Percentiles rank a stretch among this genome's conserved stretches.
These are phyloP conservation scores for Microcebus lehilahytsara DNA, from an alignment of 2,113 vertebrate species.

Conservation along the genomic window DNA sequence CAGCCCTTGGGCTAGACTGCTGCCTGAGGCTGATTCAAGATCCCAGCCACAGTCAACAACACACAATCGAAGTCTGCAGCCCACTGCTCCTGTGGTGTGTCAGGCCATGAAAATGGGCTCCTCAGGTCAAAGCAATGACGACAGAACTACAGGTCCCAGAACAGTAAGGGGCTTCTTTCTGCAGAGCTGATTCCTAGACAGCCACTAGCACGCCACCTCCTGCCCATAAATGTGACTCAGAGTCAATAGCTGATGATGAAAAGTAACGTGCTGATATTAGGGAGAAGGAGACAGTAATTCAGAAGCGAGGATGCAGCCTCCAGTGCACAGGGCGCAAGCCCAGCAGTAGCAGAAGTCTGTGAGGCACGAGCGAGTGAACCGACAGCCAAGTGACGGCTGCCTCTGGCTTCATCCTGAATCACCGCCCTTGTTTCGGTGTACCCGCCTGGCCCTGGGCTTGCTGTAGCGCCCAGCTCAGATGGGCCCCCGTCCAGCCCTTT, in stretches of 20 bases:
- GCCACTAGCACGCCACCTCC: background rate
- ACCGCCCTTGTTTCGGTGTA: rapidly evolving
- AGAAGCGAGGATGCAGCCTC: background rate
- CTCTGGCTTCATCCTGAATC: background rate
- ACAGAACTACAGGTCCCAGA: background rate
- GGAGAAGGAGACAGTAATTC: background rate
- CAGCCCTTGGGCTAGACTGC: background rate
- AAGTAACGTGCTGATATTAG: background rate
- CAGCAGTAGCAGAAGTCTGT: background rate
- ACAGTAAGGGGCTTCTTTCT: background rate
- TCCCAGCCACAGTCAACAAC: background rate
- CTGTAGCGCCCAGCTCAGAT: background rate
- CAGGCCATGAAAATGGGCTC: background rate
- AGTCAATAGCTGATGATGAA: background rate
- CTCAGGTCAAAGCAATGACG: background rate
- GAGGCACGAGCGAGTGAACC: background rate
- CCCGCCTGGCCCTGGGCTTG: rapidly evolving
- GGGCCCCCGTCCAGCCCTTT: background rate
- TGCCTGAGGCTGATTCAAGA: background rate
- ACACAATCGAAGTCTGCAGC: background rate
- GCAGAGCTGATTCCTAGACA: background rate
- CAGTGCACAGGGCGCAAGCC: background rate
- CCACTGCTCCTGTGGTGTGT: background rate
- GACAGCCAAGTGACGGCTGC: background rate
- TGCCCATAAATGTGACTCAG: background rate